Evolutionary conservation across 2,888 invertebrate species (phyloP), one percentile per base, ranked within the genome.

Genomic region (Andrena flavipes): DNA sequence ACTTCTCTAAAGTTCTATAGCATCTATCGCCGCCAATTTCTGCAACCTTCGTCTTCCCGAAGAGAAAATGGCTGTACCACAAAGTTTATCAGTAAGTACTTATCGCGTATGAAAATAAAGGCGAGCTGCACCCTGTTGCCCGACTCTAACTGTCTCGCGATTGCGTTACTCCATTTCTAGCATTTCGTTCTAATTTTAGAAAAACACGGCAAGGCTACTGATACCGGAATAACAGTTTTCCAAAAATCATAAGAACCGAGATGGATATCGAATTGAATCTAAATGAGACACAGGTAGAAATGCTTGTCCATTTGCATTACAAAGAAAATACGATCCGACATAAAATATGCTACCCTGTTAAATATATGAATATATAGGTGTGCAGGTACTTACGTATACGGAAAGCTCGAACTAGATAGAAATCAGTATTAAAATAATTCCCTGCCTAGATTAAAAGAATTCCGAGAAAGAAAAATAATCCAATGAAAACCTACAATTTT

Each of bases 101-200:
- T 70, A 71, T 65, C 60, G 48, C 48, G 26, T 29, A 49, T 56
- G 30, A 73, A 60, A 69, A 76, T 67, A 74, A 78, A 49, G n/a
- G 23, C 71, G 59, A 73, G 62, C 67, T 71, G 70, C 26, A 70
- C 70, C 54, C 29, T 60, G 49, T 60, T 62, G 60, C 60, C 51
- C 76, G 76, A 80, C 83, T 77, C 78, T 74, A 78, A 74, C 78
- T 70, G 67, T 63, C 78, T 54, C 64, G 70, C 74, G 72, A 33
- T 84, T 75, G 69, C 71, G 65, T 71, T 82, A 48, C 72, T 73
- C 69, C 65, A 77, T 77, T 82, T 87, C 78, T 74, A 87, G 69
- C 59, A 76, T 85, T 85, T 79, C 73, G 68, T 79, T 87, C 82
- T 85, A 89, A 87, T 81, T 87, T 87, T 84, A 87, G 80, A 82